These are phyloP conservation scores for Denticeps clupeoides DNA, from an alignment of 2,797 vertebrate genomes.

Conservation along the genomic window DNA sequence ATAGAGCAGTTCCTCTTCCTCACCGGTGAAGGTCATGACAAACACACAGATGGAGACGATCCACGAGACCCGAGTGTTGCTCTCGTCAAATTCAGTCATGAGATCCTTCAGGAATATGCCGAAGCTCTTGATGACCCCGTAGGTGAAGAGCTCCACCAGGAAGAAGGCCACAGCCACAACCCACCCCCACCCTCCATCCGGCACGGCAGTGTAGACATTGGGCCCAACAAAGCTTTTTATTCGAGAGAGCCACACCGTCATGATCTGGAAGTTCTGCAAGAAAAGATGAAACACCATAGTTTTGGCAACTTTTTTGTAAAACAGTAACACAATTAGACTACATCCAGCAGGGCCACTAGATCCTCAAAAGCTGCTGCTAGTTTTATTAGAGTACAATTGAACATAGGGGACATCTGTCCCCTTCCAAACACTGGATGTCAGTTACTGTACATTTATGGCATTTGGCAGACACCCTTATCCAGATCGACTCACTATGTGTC, in stretches of 20 bases:
- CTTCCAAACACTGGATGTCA: too few relatives aligned
- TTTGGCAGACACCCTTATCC: too few relatives aligned
- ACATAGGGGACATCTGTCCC: too few relatives aligned
- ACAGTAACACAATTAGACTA: too few relatives aligned
- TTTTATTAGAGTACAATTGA: too few relatives aligned
- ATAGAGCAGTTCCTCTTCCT: too few relatives aligned
- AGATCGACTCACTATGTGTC: too few relatives aligned
- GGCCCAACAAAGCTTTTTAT: slow-evolving; percentile 52
- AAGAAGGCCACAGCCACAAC: slow-evolving; percentile 80
- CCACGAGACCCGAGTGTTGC: slow-evolving; percentile 88
- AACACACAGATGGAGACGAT: slow-evolving; percentile 90
- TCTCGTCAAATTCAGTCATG: slow-evolving; percentile 75
- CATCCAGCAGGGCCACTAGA: too few relatives aligned
- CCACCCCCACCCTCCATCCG: slow-evolving; percentile 97
- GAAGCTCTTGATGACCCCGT: slow-evolving; percentile 87
- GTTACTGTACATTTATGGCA: too few relatives aligned
- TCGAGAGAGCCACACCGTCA: slow-evolving; percentile 55
- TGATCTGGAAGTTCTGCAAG: slow-evolving; percentile 44
- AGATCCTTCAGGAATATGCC: slow-evolving; percentile 91
- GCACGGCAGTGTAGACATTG: slow-evolving; percentile 76
- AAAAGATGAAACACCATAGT: background rate
- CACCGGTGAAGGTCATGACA: slow-evolving; percentile 85
- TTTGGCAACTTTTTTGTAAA: too few relatives aligned
- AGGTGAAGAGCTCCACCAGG: slow-evolving; percentile 81
- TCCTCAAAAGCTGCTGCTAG: too few relatives aligned